Percentiles rank a stretch among this genome's conserved stretches.
phyloP scores from a whole-genome alignment of 1,140 invertebrate genomes.

The Holcopasites calliopsidis region DNA sequence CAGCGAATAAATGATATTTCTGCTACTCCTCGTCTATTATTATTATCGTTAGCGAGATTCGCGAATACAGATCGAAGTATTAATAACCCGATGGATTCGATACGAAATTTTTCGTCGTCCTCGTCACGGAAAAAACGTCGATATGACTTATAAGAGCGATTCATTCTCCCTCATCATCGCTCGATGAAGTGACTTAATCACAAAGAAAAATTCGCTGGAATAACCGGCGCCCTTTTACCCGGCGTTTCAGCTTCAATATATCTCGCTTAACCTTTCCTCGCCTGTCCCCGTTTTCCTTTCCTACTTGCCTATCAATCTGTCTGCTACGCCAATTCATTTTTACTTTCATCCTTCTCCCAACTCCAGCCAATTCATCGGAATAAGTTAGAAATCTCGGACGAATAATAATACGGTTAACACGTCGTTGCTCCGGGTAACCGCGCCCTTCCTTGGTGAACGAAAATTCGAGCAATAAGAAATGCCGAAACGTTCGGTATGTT shows the following conservation, averaged over 20 bases:
- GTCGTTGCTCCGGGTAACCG: neutral
- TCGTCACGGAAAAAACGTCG: neutral
- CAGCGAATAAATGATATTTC: no score
- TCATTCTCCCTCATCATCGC: constrained; percentile 17
- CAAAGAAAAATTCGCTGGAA: constrained; percentile 28
- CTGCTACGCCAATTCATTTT: constrained; percentile 31
- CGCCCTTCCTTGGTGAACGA: neutral
- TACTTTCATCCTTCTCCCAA: constrained; percentile 2
- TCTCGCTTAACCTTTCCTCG: constrained; percentile 38
- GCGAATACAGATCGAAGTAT: neutral
- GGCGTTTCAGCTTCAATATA: constrained; percentile 34
- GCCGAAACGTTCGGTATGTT: neutral
- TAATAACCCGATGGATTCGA: neutral
- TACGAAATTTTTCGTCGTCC: constrained; percentile 3
- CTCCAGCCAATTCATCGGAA: constrained; percentile 22
- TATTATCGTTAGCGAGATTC: neutral
- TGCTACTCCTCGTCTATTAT: neutral
- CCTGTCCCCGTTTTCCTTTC: neutral
- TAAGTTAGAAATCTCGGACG: constrained; percentile 18
- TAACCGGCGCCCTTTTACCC: constrained; percentile 10
- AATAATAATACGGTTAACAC: constrained; percentile 41
- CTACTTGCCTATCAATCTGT: constrained; percentile 31
- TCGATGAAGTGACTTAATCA: constrained; percentile 41
- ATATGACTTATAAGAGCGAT: constrained; percentile 10
- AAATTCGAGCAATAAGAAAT: constrained; percentile 12